These are phyloP conservation scores for Enteromius fasciolatus DNA, from an alignment of 2,797 vertebrate species.

Conservation along the genomic window DNA sequence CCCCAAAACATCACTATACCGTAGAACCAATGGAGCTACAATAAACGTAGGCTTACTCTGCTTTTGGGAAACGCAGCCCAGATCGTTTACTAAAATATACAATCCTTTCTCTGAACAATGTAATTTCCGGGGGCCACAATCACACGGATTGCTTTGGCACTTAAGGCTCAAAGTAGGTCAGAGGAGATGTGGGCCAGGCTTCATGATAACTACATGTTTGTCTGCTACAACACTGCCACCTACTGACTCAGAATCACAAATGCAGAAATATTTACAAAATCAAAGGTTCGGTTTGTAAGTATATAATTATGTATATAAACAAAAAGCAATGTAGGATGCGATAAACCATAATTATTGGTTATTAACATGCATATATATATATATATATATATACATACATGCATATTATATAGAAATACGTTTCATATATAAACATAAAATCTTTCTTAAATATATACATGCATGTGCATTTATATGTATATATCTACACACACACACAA, in stretches of 20 bases:
- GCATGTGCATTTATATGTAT: no score
- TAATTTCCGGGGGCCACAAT: constrained; percentile 31
- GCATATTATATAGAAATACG: no score
- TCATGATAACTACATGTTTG: neutral
- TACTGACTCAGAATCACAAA: constrained; percentile 40
- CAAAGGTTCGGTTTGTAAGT: neutral
- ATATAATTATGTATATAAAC: neutral
- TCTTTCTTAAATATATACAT: no score
- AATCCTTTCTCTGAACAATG: constrained; percentile 9
- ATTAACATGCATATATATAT: no score
- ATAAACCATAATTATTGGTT: no score
- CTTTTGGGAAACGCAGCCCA: neutral
- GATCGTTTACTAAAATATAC: constrained; percentile 29
- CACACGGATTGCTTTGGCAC: constrained; percentile 22
- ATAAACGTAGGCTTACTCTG: no score
- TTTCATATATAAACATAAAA: no score
- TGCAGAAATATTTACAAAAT: constrained; percentile 1
- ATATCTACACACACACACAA: neutral
- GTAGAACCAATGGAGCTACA: no score
- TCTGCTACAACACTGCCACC: constrained; percentile 47
- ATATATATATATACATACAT: no score
- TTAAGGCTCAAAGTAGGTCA: constrained; percentile 58
- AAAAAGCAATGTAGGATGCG: no score
- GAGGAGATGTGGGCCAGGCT: constrained; percentile 27
- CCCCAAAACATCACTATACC: no score